Conservation (phyloP, 92 coral and sea anemone genomes). For the Diadumene lineata region DNA sequence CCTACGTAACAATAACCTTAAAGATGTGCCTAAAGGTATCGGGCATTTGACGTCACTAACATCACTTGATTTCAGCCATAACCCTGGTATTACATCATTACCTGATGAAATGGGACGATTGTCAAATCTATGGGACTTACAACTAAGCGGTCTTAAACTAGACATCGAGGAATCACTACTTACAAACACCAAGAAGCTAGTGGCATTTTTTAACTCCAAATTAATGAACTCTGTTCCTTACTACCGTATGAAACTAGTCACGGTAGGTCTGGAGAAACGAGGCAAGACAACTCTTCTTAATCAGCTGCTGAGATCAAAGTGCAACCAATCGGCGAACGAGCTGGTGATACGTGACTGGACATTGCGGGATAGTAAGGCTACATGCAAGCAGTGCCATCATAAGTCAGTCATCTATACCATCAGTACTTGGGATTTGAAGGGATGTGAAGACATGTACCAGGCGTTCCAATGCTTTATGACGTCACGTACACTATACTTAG, state of each 20-base stretch:
- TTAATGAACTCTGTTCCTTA: conserved; percentile 85
- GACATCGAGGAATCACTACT: conserved; percentile 78
- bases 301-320: conserved; percentile 56
- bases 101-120: conserved; percentile 98
- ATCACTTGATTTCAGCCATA: conserved; percentile 80
- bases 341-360: conserved; percentile 76
- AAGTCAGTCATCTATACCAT: conserved; percentile 78
- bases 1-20: conserved; percentile 74
- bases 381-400: conserved; percentile 76
- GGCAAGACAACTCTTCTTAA: conserved; percentile 92
- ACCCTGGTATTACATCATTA: conserved; percentile 67
- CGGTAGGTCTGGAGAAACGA: conserved; percentile 78
- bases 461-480: conserved; percentile 87
- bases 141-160: conserved; percentile 67
- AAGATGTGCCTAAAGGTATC: conserved; percentile 75
- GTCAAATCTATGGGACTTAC: conserved; percentile 83
- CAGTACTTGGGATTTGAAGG: conserved; percentile 87
- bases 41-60: conserved; percentile 78
- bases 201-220: conserved; percentile 84
- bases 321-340: conserved; percentile 46
- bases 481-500: conserved; percentile 76
- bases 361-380: conserved; percentile 76
- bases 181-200: conserved; percentile 79
- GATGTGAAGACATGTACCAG: conserved; percentile 58
- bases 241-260: conserved; percentile 87